phyloP scores from a whole-genome alignment of 2,888 invertebrate genomes.

The Rhagonycha fulva region DNA sequence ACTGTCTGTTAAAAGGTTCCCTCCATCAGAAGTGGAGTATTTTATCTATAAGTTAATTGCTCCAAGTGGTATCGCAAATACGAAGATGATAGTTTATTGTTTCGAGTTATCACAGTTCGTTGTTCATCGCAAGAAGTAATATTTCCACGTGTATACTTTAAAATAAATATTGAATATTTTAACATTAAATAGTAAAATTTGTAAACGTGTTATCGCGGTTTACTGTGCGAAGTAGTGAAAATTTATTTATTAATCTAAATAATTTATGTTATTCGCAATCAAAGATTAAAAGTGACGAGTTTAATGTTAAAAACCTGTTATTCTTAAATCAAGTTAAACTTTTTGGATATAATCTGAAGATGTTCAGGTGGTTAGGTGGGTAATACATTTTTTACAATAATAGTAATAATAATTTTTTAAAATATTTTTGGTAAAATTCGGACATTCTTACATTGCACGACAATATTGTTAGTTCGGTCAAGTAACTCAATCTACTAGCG shows the following conservation, averaged over 20 bases:
- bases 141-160: not conserved
- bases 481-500: not conserved
- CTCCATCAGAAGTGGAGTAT: not conserved
- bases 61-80: not conserved
- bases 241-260: not conserved
- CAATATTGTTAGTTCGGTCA: not conserved
- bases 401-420: not conserved
- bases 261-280: not conserved
- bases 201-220: not conserved
- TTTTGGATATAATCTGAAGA: not conserved
- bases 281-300: not conserved
- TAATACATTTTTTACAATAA: not conserved
- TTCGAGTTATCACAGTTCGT: not conserved
- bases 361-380: not conserved
- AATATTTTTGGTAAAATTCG: not conserved
- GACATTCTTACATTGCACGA: not conserved
- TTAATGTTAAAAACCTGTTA: not conserved
- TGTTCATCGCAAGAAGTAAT: not conserved
- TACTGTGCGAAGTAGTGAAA: not conserved
- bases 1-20: not conserved
- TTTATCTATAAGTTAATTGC: not conserved
- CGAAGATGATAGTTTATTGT: not conserved
- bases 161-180: not conserved
- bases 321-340: not conserved
- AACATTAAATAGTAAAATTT: not conserved